A percentile compares a stretch with the other conserved stretches of the same genome.
These are phyloP conservation scores for Lepidurus arcticus DNA, from an alignment of 1,140 invertebrate genomes.

Conservation along the genomic window DNA sequence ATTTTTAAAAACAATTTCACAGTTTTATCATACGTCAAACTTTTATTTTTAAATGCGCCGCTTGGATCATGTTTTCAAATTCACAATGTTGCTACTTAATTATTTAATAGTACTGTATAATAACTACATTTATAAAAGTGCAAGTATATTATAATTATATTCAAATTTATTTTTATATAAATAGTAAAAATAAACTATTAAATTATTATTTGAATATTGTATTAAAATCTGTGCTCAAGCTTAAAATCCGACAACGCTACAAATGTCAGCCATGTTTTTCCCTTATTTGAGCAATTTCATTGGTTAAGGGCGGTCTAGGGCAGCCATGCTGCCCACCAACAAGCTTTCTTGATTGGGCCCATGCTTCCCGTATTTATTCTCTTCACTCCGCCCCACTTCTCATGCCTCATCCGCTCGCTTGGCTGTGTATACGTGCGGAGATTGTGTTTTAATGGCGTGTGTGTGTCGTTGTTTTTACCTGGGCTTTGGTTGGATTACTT, in stretches of 20 bases:
- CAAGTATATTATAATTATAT: too few relatives aligned
- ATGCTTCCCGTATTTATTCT: not conserved
- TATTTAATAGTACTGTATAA: not conserved
- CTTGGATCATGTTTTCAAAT: not conserved
- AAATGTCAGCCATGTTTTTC: not conserved
- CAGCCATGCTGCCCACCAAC: not conserved
- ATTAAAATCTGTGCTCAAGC: too few relatives aligned
- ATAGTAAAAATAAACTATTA: too few relatives aligned
- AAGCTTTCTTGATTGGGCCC: not conserved
- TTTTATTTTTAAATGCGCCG: not conserved
- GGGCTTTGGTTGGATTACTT: not conserved
- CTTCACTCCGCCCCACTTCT: not conserved
- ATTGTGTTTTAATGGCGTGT: not conserved
- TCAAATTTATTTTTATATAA: too few relatives aligned
- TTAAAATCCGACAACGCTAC: not conserved
- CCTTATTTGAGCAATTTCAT: not conserved
- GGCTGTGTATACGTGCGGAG: not conserved
- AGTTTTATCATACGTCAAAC: not conserved
- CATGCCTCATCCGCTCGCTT: not conserved
- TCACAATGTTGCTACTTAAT: not conserved
- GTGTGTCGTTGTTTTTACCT: conserved; percentile 3
- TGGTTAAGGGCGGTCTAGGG: not conserved
- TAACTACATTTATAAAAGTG: not conserved
- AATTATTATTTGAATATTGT: too few relatives aligned
- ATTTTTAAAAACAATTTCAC: not conserved